Evolutionary conservation across 2,113 vertebrate genomes (phyloP).

Genomic region (Rhinolophus ferrumequinum): DNA sequence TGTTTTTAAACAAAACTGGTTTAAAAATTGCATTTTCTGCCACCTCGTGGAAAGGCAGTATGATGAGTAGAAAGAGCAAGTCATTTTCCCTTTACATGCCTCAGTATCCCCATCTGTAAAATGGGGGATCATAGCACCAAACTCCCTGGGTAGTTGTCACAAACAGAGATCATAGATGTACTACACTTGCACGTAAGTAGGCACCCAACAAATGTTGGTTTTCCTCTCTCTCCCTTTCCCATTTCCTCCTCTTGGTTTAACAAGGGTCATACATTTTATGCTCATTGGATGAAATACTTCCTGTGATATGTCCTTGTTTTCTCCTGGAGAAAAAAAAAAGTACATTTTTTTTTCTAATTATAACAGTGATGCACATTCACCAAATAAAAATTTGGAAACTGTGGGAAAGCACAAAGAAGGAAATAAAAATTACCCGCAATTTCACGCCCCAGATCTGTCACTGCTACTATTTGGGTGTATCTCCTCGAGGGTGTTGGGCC

Average conservation of each 20-base stretch:
- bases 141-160: background rate
- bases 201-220: background rate
- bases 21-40: background rate
- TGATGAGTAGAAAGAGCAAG: background rate
- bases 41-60: background rate
- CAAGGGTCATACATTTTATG: background rate
- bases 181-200: background rate
- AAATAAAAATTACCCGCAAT: constrained; percentile 65
- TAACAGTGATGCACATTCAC: background rate
- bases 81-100: background rate
- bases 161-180: background rate
- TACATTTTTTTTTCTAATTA: background rate
- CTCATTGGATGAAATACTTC: background rate
- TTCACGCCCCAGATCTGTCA: constrained; percentile 61
- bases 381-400: constrained; percentile 58
- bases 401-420: constrained; percentile 73
- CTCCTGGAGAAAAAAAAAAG: background rate
- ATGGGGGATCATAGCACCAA: too few species aligned
- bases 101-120: background rate
- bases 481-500: background rate
- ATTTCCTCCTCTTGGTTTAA: background rate
- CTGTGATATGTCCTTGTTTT: background rate
- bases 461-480: constrained; percentile 35
- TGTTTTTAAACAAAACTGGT: background rate
- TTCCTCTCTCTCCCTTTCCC: background rate